phyloP scores from a whole-genome alignment of 2,113 vertebrate species.

The Corvus cornix region DNA sequence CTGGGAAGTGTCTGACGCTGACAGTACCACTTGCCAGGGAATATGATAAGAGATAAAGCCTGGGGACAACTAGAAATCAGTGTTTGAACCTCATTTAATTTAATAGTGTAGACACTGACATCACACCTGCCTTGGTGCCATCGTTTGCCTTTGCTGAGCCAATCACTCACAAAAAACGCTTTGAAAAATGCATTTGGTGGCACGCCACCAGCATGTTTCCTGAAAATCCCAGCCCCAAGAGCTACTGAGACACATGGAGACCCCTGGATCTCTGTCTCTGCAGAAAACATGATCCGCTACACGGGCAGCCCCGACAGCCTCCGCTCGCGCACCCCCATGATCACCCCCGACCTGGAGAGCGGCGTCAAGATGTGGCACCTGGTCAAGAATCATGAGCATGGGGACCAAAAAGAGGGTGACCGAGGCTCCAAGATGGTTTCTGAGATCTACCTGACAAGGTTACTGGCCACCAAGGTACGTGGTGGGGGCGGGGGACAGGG shows the following conservation, averaged over 20 bases:
- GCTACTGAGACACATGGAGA: accelerated
- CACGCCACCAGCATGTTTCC: accelerated
- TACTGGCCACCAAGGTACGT: conserved; percentile 94
- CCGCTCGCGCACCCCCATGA: conserved; percentile 95
- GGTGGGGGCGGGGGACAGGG: accelerated
- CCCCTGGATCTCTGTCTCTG: neutral
- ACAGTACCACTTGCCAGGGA: neutral
- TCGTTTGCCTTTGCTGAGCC: neutral
- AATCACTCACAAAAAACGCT: neutral
- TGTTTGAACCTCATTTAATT: neutral
- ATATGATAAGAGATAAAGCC: neutral
- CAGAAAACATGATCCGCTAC: conserved; percentile 99
- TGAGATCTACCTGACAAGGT: conserved; percentile 96
- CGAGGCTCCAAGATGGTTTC: conserved; percentile 99
- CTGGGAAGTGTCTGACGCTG: neutral
- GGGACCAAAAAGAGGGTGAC: conserved; percentile 97
- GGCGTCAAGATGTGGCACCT: conserved; percentile 97
- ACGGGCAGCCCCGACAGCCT: conserved; percentile 97
- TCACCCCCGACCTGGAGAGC: conserved; percentile 95
- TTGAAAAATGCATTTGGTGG: neutral
- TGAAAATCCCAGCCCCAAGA: neutral
- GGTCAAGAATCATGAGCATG: conserved; percentile 98
- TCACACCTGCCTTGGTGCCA: neutral
- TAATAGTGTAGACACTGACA: accelerated
- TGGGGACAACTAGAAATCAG: neutral